Evolutionary conservation across 2,797 vertebrate genomes (phyloP).

Genomic region (Helostoma temminkii): DNA sequence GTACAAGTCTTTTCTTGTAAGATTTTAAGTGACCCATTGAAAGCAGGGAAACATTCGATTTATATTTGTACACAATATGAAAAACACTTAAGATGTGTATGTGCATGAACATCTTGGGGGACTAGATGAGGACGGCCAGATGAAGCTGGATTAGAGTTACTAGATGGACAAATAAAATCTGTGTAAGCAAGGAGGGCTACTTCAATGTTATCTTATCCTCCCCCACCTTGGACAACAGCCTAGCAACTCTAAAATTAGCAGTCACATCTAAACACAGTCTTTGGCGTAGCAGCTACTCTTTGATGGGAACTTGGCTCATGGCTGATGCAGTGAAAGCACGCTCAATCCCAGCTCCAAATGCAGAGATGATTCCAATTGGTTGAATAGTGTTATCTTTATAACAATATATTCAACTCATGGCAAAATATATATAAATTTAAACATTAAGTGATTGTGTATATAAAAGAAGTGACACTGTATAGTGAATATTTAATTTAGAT

Average conservation of each 20-base stretch:
- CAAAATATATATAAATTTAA: too few species aligned
- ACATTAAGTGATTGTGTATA: too few species aligned
- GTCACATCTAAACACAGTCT: constrained; percentile 75
- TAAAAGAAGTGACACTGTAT: too few species aligned
- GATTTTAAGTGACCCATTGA: neutral
- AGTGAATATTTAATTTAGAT: too few species aligned
- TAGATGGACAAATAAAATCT: constrained; percentile 58
- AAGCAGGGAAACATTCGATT: constrained; percentile 29
- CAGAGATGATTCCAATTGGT: constrained; percentile 61
- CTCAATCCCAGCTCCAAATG: constrained; percentile 55
- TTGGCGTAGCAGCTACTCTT: constrained; percentile 70
- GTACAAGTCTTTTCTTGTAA: constrained; percentile 2
- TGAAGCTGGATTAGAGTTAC: constrained; percentile 33
- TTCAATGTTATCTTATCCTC: constrained; percentile 78
- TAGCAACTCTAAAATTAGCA: constrained; percentile 79
- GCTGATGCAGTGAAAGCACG: constrained; percentile 59
- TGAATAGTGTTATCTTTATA: too few species aligned
- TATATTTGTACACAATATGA: constrained; percentile 21
- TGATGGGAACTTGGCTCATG: constrained; percentile 76
- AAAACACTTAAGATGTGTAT: constrained; percentile 20
- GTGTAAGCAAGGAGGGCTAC: constrained; percentile 44
- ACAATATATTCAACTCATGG: too few species aligned
- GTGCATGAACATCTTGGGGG: constrained; percentile 24
- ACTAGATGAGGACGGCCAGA: constrained; percentile 13
- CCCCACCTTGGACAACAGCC: constrained; percentile 74